phyloP scores from a whole-genome alignment of 2,888 invertebrate species.

The Agrotis puta region DNA sequence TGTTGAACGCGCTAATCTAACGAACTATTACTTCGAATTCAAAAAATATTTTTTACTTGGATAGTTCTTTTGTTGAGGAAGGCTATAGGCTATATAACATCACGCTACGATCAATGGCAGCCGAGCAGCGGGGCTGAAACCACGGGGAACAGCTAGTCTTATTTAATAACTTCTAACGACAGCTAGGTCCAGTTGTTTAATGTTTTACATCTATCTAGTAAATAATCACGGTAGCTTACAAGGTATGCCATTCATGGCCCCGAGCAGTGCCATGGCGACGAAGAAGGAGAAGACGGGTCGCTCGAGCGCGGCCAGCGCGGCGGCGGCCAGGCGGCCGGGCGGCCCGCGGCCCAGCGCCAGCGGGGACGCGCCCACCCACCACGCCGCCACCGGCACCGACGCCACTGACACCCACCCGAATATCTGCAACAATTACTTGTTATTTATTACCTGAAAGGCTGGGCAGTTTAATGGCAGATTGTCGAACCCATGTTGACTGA shows the following conservation, averaged over 20 bases:
- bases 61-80: too few species aligned
- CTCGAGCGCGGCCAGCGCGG: conserved; percentile 82
- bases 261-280: conserved; percentile 79
- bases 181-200: too few species aligned
- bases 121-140: too few species aligned
- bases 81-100: too few species aligned
- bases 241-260: conserved; percentile 80
- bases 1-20: too few species aligned
- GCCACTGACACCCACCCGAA: conserved; percentile 78
- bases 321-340: conserved; percentile 73
- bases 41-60: too few species aligned
- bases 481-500: background rate
- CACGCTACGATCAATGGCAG: too few species aligned
- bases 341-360: conserved; percentile 73
- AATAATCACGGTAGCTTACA: conserved; percentile 72
- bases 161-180: too few species aligned
- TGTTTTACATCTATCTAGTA: too few species aligned
- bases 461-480: background rate
- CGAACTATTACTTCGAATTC: too few species aligned
- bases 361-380: conserved; percentile 80
- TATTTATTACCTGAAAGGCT: too few species aligned
- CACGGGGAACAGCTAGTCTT: too few species aligned
- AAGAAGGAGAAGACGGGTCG: conserved; percentile 81
- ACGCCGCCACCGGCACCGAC: conserved; percentile 76
- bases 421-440: conserved; percentile 67